phyloP scores from a whole-genome alignment of 2,888 invertebrate genomes.

The Hedya salicella region DNA sequence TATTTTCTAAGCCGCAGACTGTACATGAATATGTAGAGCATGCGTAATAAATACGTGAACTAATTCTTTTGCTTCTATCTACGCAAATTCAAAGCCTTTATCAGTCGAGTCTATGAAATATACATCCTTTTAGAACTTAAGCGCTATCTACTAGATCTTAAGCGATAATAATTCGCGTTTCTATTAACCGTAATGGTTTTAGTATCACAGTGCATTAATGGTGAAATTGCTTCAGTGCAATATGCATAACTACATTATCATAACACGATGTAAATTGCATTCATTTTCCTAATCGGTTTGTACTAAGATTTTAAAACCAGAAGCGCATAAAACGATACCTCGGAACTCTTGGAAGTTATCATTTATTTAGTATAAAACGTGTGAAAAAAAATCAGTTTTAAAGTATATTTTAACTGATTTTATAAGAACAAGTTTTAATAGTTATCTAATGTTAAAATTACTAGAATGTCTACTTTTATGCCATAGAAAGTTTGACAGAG shows the following conservation, averaged over 20 bases:
- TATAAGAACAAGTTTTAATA: background rate
- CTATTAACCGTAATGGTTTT: constrained; percentile 64
- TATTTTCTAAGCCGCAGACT: background rate
- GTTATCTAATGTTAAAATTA: constrained; percentile 18
- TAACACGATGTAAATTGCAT: constrained; percentile 73
- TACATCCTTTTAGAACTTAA: constrained; percentile 37
- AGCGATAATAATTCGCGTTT: constrained; percentile 50
- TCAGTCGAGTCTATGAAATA: constrained; percentile 29
- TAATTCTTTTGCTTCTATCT: constrained; percentile 31
- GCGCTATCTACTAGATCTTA: constrained; percentile 38
- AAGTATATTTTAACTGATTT: constrained; percentile 6
- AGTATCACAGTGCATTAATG: constrained; percentile 59
- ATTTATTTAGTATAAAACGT: background rate
- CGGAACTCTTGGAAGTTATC: background rate
- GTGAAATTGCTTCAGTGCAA: constrained; percentile 64
- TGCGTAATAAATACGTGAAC: constrained; percentile 22
- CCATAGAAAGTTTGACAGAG: constrained; percentile 24
- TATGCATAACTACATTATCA: constrained; percentile 72
- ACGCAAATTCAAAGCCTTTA: constrained; percentile 25
- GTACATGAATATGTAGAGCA: constrained; percentile 20
- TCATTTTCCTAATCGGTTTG: constrained; percentile 69
- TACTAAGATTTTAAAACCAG: constrained; percentile 57
- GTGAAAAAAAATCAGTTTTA: background rate
- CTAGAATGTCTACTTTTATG: constrained; percentile 15
- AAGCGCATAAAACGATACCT: constrained; percentile 42